A percentile compares a stretch with the other conserved stretches of the same genome.
Evolutionary conservation across 2,888 invertebrate genomes (phyloP).

Genomic region (Caenorhabditis plicata): DNA sequence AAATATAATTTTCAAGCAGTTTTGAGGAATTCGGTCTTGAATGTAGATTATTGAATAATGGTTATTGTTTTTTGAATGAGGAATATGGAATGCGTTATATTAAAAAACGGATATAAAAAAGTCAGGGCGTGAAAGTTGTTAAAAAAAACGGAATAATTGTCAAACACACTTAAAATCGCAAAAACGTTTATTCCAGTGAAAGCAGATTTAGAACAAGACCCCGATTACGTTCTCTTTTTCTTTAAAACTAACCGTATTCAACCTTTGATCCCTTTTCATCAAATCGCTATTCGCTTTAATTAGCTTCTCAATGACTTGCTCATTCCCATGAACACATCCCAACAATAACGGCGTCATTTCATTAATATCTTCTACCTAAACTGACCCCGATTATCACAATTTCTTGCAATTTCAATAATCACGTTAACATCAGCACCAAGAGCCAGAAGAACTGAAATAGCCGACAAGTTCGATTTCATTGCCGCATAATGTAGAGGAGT

Average conservation of each 20-base stretch:
- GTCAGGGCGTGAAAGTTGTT: no score
- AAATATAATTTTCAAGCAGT: no score
- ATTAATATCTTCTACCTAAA: constrained; percentile 27
- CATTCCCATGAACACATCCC: constrained; percentile 40
- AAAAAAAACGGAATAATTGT: no score
- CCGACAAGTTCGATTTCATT: constrained; percentile 37
- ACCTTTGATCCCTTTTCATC: constrained; percentile 66
- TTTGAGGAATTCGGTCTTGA: no score
- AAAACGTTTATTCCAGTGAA: no score
- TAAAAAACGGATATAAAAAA: no score
- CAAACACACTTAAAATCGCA: no score
- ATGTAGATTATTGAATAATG: no score
- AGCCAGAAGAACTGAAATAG: constrained; percentile 21
- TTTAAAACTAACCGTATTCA: constrained; percentile 18
- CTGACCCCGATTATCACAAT: neutral
- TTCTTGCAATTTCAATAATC: neutral
- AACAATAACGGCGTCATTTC: constrained; percentile 40
- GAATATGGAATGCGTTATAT: no score
- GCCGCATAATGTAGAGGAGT: constrained; percentile 47
- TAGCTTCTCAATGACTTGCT: constrained; percentile 89
- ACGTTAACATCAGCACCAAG: constrained; percentile 23
- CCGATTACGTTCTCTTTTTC: neutral
- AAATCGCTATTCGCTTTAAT: constrained; percentile 79
- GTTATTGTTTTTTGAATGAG: no score
- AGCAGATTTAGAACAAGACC: no score